Conservation (phyloP, 2,113 vertebrate genomes). For the Microcebus griseorufus region DNA sequence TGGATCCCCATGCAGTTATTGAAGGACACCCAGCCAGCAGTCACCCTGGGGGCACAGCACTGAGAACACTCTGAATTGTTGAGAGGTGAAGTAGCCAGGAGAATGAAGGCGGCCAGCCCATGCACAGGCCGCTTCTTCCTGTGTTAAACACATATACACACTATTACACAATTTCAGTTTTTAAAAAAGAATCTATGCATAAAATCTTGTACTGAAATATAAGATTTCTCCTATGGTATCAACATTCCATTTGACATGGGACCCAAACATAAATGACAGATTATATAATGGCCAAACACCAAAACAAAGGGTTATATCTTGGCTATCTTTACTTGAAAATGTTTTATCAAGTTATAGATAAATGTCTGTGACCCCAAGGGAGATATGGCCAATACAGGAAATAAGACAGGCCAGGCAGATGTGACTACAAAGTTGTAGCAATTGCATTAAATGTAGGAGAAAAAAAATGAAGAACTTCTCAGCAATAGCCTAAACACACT, state of each 20-base stretch:
- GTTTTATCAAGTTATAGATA: background rate
- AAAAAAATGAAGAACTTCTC: background rate
- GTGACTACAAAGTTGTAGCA: background rate
- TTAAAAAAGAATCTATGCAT: background rate
- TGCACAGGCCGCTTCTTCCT: background rate
- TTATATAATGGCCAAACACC: background rate
- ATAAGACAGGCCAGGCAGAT: background rate
- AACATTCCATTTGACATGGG: background rate
- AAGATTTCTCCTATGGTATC: background rate
- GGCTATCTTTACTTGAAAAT: background rate
- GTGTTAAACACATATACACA: background rate
- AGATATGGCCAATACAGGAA: background rate
- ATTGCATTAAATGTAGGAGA: background rate
- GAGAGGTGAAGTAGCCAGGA: conserved; percentile 30
- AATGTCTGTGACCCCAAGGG: background rate
- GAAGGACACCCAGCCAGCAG: conserved; percentile 37
- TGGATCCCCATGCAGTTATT: background rate
- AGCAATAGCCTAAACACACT: background rate
- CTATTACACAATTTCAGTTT: background rate
- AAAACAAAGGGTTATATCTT: background rate
- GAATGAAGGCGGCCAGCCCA: background rate
- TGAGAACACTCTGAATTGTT: conserved; percentile 1
- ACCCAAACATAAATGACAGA: background rate
- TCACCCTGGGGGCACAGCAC: background rate
- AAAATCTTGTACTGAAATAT: background rate